Evolutionary conservation across 2,888 invertebrate species (phyloP), one percentile per base, ranked within the genome.

Genomic region (Amiota mariae): DNA sequence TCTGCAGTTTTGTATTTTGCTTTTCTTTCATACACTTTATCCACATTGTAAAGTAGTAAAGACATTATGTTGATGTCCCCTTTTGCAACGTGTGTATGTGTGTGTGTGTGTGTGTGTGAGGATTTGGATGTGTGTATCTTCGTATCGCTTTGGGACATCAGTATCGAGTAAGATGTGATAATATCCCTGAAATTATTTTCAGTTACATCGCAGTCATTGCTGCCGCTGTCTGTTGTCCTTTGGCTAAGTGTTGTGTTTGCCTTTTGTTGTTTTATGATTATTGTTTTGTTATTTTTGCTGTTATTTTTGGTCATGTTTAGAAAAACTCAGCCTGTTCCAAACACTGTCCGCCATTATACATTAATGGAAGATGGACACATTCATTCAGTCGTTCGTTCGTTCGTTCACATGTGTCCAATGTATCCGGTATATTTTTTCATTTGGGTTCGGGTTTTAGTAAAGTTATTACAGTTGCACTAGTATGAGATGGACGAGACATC

Each of bases 41-140:
- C 85, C 87, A 84, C 87, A 82, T 81, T 86, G 87, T 88, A 88
- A 88, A 88, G 86, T 87, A 87, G 59, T 59, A 59, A 59, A 59
- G 87, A 87, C 88, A 87, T 88, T 86, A 87, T 86, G 87, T 86
- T 87, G 88, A 88, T 88, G 85, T 80, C 80, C 78, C 79, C 71
- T 59, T 57, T 57, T 49, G 49, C 63, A 20, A 18, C 59, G 59
- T 20, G 11, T 36, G 24, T 64, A 36, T 56, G 24, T 56, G n/a
- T 36, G 51, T 61, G 46, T 66, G 49, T 36, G 56, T 56, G 59
- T 18, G 6, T 36, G n/a, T n/a, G n/a, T n/a, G n/a, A n/a, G n/a
- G n/a, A n/a, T 36, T 36, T 2, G 36, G 36, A n/a, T n/a, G n/a
- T n/a, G n/a, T 36, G 36, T 36, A 36, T 74, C 56, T 24, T 78